phyloP scores from a whole-genome alignment of 2,888 invertebrate genomes.

The Auanema sp. region DNA sequence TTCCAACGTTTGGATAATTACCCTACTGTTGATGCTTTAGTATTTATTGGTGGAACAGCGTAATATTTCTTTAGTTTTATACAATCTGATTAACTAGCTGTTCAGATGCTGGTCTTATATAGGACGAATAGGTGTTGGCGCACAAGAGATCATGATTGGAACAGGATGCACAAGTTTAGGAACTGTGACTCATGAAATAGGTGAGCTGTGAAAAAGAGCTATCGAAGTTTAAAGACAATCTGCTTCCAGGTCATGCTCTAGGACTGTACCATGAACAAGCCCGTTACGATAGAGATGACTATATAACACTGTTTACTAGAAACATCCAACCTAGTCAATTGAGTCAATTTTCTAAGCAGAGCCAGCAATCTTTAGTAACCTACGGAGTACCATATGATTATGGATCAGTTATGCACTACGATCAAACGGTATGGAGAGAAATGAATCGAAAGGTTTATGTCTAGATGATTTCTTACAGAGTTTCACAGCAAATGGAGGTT shows the following conservation, averaged over 20 bases:
- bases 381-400: conserved; percentile 57
- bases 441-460: neutral
- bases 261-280: conserved; percentile 62
- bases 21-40: conserved; percentile 22
- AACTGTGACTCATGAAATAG: conserved; percentile 61
- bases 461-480: conserved; percentile 18
- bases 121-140: conserved; percentile 37
- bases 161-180: conserved; percentile 55
- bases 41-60: conserved; percentile 47
- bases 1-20: conserved; percentile 37
- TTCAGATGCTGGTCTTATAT: conserved; percentile 59
- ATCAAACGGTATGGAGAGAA: conserved; percentile 47
- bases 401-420: conserved; percentile 62
- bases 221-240: neutral
- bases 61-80: conserved; percentile 16
- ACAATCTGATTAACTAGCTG: neutral
- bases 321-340: conserved; percentile 43
- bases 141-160: conserved; percentile 58
- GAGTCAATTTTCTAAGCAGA: conserved; percentile 53
- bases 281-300: conserved; percentile 56
- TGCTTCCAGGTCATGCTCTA: conserved; percentile 53
- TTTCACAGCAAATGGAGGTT: conserved; percentile 42
- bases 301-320: conserved; percentile 45
- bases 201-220: conserved; percentile 23
- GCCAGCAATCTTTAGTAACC: conserved; percentile 38